Conservation (phyloP, 2,888 invertebrate genomes). For the Agonopterix heracliana region DNA sequence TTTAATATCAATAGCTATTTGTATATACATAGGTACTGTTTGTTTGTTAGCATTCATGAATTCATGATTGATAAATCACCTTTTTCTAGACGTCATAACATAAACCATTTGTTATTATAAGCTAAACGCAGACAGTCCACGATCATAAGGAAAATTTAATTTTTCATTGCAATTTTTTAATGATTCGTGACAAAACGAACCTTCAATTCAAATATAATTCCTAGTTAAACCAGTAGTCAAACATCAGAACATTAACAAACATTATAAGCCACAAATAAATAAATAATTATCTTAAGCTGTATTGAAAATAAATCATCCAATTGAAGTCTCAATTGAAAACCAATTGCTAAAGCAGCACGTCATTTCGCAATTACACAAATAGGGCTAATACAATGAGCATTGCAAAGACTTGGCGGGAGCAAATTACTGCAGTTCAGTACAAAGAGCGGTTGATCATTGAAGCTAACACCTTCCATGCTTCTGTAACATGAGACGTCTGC, state of each 20-base stretch:
- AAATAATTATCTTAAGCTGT: background rate
- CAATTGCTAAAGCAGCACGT: conserved; percentile 8
- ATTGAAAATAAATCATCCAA: conserved; percentile 7
- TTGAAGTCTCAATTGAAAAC: conserved; percentile 13
- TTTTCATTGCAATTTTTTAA: conserved; percentile 12
- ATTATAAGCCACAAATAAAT: background rate
- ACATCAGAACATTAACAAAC: background rate
- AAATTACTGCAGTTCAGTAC: conserved; percentile 40
- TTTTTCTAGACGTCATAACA: conserved; percentile 24
- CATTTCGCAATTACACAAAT: conserved; percentile 21
- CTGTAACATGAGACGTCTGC: conserved; percentile 59
- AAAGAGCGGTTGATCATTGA: conserved; percentile 50
- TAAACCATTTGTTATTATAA: conserved; percentile 23
- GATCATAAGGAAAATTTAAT: conserved; percentile 24
- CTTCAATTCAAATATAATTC: too few species aligned
- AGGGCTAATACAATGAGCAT: conserved; percentile 21
- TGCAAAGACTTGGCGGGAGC: conserved; percentile 12
- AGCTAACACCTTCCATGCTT: conserved; percentile 47
- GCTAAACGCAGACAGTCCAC: conserved; percentile 14
- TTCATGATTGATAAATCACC: conserved; percentile 25
- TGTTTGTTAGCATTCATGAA: conserved; percentile 30
- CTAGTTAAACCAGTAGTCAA: too few species aligned
- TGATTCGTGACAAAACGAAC: background rate
- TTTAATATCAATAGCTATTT: conserved; percentile 34
- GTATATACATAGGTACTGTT: conserved; percentile 7